Conservation (phyloP, 2,797 vertebrate genomes). For the Valencia hispanica region DNA sequence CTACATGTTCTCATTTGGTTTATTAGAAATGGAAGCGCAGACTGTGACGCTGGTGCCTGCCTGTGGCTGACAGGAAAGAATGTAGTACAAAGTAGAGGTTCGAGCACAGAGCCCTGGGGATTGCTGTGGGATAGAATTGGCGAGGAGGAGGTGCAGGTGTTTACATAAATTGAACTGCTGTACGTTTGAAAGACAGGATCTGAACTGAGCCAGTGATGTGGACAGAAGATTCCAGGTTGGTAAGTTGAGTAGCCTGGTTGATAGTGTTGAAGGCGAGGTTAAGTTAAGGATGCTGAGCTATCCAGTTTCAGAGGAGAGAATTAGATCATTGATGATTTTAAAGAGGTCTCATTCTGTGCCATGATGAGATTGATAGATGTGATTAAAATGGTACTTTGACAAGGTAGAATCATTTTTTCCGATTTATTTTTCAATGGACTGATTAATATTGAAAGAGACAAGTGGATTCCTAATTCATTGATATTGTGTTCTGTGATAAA, state of each 20-base stretch:
- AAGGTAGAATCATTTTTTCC: neutral
- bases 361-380: neutral
- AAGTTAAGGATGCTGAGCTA: neutral
- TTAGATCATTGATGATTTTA: neutral
- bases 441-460: neutral
- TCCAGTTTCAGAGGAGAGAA: neutral
- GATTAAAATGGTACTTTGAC: neutral
- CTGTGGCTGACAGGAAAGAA: no score
- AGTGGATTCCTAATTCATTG: neutral
- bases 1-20: neutral
- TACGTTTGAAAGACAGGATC: neutral
- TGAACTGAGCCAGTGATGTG: neutral
- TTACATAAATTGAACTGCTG: neutral
- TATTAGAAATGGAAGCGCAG: neutral
- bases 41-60: no score
- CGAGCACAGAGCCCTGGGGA: neutral
- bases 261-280: neutral
- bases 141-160: neutral
- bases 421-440: neutral
- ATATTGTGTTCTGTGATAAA: neutral
- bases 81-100: neutral
- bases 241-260: neutral
- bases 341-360: neutral
- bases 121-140: neutral
- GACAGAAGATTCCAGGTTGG: neutral